Conservation (phyloP, 2,797 vertebrate species). For the Poeciliopsis presidionis region DNA sequence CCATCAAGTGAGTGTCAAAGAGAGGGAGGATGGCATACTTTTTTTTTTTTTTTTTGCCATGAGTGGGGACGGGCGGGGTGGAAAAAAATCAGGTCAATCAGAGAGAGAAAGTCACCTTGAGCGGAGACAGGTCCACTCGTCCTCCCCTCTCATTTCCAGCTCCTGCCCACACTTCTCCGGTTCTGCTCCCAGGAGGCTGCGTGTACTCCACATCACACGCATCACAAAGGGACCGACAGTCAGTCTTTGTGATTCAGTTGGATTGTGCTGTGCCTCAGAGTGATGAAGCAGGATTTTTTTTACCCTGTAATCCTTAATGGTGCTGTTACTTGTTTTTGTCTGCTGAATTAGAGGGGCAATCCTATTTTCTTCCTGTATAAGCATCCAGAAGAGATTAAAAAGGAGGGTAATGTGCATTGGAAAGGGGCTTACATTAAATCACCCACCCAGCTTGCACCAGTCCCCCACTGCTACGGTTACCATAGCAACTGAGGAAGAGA, state of each 20-base stretch:
- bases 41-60: constrained; percentile 41
- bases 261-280: constrained; percentile 37
- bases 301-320: constrained; percentile 59
- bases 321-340: constrained; percentile 64
- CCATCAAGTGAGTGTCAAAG: constrained; percentile 52
- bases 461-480: constrained; percentile 68
- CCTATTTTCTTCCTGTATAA: constrained; percentile 64
- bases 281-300: constrained; percentile 42
- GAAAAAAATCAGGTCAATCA: constrained; percentile 74
- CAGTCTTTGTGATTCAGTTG: constrained; percentile 33
- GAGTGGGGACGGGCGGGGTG: constrained; percentile 41
- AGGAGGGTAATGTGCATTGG: constrained; percentile 61
- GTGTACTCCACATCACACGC: constrained; percentile 12
- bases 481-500: constrained; percentile 78
- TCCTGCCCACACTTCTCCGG: constrained; percentile 51
- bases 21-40: constrained; percentile 61
- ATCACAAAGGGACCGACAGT: constrained; percentile 23
- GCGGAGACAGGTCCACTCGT: constrained; percentile 45
- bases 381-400: constrained; percentile 72
- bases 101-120: constrained; percentile 77
- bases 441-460: constrained; percentile 54
- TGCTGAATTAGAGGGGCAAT: constrained; percentile 67
- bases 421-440: constrained; percentile 70
- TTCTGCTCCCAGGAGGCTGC: constrained; percentile 21
- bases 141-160: constrained; percentile 50